Evolutionary conservation across 1,140 invertebrate genomes (phyloP), one percentile per base, ranked within the genome.

Genomic region (Eriocheir sinensis): DNA sequence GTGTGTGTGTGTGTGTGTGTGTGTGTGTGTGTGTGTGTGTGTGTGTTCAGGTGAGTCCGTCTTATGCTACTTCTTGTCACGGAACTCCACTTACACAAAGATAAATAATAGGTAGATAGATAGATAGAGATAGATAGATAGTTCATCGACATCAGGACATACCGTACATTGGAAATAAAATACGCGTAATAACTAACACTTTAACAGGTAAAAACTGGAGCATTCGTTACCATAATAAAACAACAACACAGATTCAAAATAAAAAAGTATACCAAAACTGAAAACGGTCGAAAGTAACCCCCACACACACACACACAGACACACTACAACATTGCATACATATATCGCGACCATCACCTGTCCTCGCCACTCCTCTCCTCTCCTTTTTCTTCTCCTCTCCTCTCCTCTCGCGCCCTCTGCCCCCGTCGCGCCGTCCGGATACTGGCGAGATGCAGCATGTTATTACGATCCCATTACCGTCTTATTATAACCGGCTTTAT

Each of bases 401-500:
- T n/a, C 1, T n/a, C 21, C 2, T n/a, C 60, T 17, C 60, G 21
- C 1, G 21, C 60, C 21, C 60, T n/a, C 1, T 60, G 27, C 17
- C 85, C 30, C n/a, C n/a, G n/a, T 38, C 41, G 4, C 81, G 40
- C 83, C 72, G 34, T 34, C 32, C 86, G 85, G 85, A 89, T 88
- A 89, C 40, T 27, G 48, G 60, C 86, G 53, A 53, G 34, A 89
- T 89, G 89, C 38, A 80, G 86, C 93, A 36, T 94, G 88, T 53
- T 94, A 94, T 94, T 94, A 94, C 30, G 53, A 27, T n/a, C 40
- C 44, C 44, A 94, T 94, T 94, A 94, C 41, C 21, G 93, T 48
- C 86, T 94, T 89, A 94, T 94, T 94, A 94, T 34, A 90, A 90
- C 86, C 27, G 60, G 60, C 85, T 94, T 94, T 94, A 94, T 89